Evolutionary conservation across 2,797 vertebrate genomes (phyloP).

Genomic region (Crypturellus tataupa): DNA sequence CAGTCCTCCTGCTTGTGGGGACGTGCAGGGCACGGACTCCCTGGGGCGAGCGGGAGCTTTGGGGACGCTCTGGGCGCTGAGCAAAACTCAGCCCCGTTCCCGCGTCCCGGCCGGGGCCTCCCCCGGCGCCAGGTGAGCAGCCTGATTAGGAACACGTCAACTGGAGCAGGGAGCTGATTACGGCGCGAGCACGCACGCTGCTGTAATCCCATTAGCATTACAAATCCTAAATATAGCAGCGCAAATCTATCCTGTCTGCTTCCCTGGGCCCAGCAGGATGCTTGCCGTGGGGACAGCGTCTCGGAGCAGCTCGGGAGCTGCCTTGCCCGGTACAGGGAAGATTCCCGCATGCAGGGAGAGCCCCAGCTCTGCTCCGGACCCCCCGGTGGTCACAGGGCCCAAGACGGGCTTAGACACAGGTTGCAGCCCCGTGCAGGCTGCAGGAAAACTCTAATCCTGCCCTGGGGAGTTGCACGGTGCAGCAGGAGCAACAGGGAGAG

Average conservation of each 20-base stretch:
- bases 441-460: not conserved
- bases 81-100: not conserved
- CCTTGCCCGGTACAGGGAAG: not conserved
- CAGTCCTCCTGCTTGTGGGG: not conserved
- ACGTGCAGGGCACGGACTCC: fast-evolving
- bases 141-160: not conserved
- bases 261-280: not conserved
- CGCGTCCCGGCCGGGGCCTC: fast-evolving
- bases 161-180: conserved; percentile 60
- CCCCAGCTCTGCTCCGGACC: not conserved
- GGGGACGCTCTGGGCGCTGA: not conserved
- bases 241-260: conserved; percentile 39
- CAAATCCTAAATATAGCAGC: conserved; percentile 63
- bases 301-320: not conserved
- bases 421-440: not conserved
- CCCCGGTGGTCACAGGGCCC: no score
- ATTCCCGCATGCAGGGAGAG: fast-evolving
- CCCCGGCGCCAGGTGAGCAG: conserved; percentile 21
- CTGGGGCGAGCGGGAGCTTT: not conserved
- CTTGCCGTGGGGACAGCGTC: not conserved
- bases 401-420: not conserved
- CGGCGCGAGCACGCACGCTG: not conserved
- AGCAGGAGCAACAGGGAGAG: not conserved
- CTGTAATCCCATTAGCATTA: conserved; percentile 64
- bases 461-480: not conserved